These are phyloP conservation scores for Dryadula phaetusa DNA, from an alignment of 2,888 invertebrate genomes.

Conservation along the genomic window DNA sequence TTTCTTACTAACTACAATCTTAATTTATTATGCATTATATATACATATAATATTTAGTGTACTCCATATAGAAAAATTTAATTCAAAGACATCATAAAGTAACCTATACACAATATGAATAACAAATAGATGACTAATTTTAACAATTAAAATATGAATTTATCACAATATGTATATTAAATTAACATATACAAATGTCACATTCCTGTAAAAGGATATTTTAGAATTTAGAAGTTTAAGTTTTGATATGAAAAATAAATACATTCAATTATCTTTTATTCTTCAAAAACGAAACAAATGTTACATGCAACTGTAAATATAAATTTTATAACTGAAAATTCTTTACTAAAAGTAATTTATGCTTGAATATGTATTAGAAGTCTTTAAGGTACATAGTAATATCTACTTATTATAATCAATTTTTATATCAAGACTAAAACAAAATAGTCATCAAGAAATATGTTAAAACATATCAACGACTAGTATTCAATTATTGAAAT, in stretches of 20 bases:
- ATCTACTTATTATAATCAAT: background rate
- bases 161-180: conserved; percentile 12
- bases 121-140: conserved; percentile 6
- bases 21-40: conserved; percentile 36
- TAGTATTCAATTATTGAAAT: background rate
- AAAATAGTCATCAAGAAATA: background rate
- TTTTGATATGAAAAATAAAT: background rate
- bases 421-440: background rate
- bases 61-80: conserved; percentile 9
- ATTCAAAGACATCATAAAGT: conserved; percentile 18
- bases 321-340: conserved; percentile 16
- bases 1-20: conserved; percentile 28
- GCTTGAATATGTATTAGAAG: conserved; percentile 1
- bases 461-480: background rate
- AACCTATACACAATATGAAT: background rate
- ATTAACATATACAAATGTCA: background rate
- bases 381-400: conserved; percentile 1
- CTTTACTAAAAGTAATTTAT: conserved; percentile 12
- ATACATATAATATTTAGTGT: conserved; percentile 28
- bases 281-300: background rate
- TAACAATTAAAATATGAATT: background rate
- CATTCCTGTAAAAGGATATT: background rate
- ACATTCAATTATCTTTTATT: background rate
- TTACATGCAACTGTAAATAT: conserved; percentile 3
- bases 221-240: background rate